Conservation (phyloP, 2,113 vertebrate genomes). For the Pygoscelis adeliae region DNA sequence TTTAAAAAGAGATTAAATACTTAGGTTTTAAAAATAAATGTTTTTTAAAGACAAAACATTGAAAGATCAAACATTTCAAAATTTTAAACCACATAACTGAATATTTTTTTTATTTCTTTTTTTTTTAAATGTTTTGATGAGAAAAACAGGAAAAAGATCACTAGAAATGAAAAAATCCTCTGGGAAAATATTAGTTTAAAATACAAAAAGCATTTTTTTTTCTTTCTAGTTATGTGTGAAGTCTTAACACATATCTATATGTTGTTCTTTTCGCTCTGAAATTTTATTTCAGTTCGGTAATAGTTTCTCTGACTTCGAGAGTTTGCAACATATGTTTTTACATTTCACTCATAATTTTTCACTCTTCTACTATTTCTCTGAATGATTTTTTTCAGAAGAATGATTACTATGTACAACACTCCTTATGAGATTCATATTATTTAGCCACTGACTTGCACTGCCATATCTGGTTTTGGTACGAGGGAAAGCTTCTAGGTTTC, state of each 20-base stretch:
- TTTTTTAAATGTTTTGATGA: background rate
- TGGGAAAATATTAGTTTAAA: background rate
- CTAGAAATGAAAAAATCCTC: background rate
- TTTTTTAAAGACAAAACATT: background rate
- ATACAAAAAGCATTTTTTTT: background rate
- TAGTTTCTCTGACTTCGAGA: slow-evolving; percentile 1
- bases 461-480: background rate
- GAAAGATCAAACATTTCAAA: background rate
- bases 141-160: background rate
- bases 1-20: background rate
- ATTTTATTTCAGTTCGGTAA: background rate
- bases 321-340: background rate
- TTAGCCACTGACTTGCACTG: background rate
- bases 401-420: background rate
- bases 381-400: background rate
- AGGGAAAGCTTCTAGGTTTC: background rate
- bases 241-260: background rate
- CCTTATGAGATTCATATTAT: background rate
- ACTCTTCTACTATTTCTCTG: slow-evolving; percentile 2
- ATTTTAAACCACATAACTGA: background rate
- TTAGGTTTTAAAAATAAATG: background rate
- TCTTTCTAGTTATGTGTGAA: background rate
- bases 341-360: slow-evolving; percentile 23
- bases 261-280: background rate
- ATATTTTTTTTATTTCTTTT: background rate